Evolutionary conservation across 92 coral and sea anemone genomes (phyloP).

Genomic region (Galaxea fascicularis): DNA sequence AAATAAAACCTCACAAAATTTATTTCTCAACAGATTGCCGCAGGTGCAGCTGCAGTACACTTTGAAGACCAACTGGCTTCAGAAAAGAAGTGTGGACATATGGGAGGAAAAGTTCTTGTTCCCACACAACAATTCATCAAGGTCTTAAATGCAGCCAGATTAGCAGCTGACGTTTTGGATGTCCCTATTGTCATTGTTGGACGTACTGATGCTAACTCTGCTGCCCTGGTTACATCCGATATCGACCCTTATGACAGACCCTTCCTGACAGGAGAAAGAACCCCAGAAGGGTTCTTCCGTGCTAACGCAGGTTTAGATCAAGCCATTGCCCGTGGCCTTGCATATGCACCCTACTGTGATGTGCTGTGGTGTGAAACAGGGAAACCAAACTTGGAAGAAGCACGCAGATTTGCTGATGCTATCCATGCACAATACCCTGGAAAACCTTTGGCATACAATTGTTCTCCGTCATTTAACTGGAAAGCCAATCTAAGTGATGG

Average conservation of each 20-base stretch:
- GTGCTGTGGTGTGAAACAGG: slow-evolving; percentile 99
- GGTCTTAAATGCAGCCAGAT: slow-evolving; percentile 92
- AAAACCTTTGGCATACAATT: slow-evolving; percentile 95
- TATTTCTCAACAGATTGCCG: slow-evolving; percentile 80
- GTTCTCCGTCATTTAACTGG: slow-evolving; percentile 99
- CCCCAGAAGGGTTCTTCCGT: slow-evolving; percentile 98
- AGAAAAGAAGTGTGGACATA: slow-evolving; percentile 99
- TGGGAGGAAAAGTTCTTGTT: slow-evolving; percentile 98
- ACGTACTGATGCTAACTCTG: slow-evolving; percentile 98
- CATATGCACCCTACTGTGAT: slow-evolving; percentile 98
- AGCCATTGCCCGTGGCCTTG: slow-evolving; percentile 97
- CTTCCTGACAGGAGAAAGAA: slow-evolving; percentile 98
- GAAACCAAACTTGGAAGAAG: slow-evolving; percentile 94
- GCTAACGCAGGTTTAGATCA: slow-evolving; percentile 88
- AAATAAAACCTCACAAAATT: too few species aligned
- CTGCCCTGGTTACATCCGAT: slow-evolving; percentile 96
- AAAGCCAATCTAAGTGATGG: slow-evolving; percentile 94
- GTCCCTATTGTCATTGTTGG: slow-evolving; percentile 93
- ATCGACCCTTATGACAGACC: slow-evolving; percentile 96
- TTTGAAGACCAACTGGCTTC: slow-evolving; percentile 99
- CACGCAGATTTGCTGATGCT: slow-evolving; percentile 91
- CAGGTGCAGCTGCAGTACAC: slow-evolving; percentile 98
- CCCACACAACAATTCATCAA: slow-evolving; percentile 96
- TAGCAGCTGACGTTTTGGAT: slow-evolving; percentile 92
- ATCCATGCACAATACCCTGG: slow-evolving; percentile 94